Percentiles rank a stretch among this genome's conserved stretches.
phyloP scores from a whole-genome alignment of 2,113 vertebrate species.

The Parotia lawesii region DNA sequence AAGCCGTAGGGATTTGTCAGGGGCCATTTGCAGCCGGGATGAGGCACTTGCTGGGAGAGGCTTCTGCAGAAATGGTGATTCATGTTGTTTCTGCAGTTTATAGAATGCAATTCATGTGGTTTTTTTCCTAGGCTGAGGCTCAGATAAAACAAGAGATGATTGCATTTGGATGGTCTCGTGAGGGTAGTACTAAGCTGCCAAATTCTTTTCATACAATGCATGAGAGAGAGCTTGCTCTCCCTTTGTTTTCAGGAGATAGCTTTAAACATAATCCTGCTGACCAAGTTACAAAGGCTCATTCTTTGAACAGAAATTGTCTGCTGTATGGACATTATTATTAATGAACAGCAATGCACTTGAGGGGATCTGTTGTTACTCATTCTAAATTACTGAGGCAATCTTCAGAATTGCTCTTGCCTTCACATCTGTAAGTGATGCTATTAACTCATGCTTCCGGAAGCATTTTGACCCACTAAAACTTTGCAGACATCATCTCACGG shows the following conservation, averaged over 20 bases:
- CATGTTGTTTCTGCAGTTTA: not conserved
- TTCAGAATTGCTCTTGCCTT: constrained; percentile 2
- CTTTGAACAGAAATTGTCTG: not conserved
- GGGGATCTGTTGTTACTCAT: constrained; percentile 11
- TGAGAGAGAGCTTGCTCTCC: not conserved
- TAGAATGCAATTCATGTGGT: not conserved
- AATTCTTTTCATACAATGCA: not conserved
- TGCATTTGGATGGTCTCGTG: not conserved
- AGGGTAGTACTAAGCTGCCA: not conserved
- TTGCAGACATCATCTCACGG: not conserved
- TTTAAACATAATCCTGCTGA: constrained; percentile 16
- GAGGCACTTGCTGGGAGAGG: not conserved
- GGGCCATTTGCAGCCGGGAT: not conserved
- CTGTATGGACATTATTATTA: constrained; percentile 1
- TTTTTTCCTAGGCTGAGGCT: not conserved
- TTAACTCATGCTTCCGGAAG: constrained; percentile 4
- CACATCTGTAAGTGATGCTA: not conserved
- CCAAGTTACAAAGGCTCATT: constrained; percentile 1
- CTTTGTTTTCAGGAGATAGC: not conserved
- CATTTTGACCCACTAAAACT: not conserved
- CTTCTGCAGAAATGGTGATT: not conserved
- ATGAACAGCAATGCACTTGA: not conserved
- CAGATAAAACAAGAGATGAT: not conserved
- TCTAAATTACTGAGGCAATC: constrained; percentile 23
- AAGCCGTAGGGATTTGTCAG: not conserved